Evolutionary conservation across 2,888 invertebrate species (phyloP), one percentile per base, ranked within the genome.

Genomic region (Rapana venosa): DNA sequence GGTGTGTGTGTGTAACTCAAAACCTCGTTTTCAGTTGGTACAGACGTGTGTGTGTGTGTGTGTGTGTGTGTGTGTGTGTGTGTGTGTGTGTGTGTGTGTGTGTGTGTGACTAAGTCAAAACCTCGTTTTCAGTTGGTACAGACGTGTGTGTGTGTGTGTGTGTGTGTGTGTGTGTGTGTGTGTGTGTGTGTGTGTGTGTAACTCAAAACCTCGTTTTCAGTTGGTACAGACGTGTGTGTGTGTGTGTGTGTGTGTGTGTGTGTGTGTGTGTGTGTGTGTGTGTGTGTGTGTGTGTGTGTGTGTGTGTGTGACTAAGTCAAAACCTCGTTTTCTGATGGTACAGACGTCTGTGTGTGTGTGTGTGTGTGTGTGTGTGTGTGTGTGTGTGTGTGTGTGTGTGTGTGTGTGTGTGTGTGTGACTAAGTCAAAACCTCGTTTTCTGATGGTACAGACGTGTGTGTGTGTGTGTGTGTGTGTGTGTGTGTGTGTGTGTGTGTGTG

Each of bases 271-370:
- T 58, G 58, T 58, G 58, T 58, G 58, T 58, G 58, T 58, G 70
- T 70, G 70, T 70, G 70, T 70, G 70, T 70, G 70, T 70, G 70
- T 70, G 70, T 70, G 70, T 70, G 70, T 70, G 70, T 22, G 70
- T 70, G 70, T 15, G 61, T 15, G 61, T 11, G 61, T 15, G 61
- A 61, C 13, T 15, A 11, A 61, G 61, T 15, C 61, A 61, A 17
- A 61, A n/a, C n/a, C n/a, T n/a, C n/a, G n/a, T n/a, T n/a, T n/a
- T n/a, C n/a, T n/a, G n/a, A n/a, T n/a, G n/a, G n/a, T n/a, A n/a
- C n/a, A n/a, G n/a, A n/a, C n/a, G 70, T 70, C 5, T 70, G 22
- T 70, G 70, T 70, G 70, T 70, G 70, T 70, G 70, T 70, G 70
- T 70, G 70, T 70, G 70, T 70, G 70, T 70, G 70, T 70, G 70